Base-by-base conservation (phyloP, 2,888 invertebrate species). In the Leistus spinibarbis region DNA sequence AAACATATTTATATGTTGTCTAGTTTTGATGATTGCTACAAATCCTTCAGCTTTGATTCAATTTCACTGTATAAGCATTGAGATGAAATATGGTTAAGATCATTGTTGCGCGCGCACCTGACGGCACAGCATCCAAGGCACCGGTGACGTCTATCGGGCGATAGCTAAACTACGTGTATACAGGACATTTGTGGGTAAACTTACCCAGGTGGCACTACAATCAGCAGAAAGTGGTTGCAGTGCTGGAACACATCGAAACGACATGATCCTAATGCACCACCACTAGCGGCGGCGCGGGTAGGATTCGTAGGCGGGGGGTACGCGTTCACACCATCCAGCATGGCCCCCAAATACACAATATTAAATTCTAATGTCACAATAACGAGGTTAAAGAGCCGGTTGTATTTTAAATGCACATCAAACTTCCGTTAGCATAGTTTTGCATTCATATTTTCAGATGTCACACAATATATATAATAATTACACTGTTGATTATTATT, bases 201-300 rank as follows among this genome's bases (percentile, higher is more conserved):
- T 90, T 85, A 91, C 91, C 91, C 91, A 91, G 83, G 90, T 88
- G 82, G 90, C 88, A 64, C 62, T 88, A 86, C 89, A 90, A 84
- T 90, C 90, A 83, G 89, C 88, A 81, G 89, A 88, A 75, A 89
- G 88, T 62, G 89, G 86, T 88, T 90, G 91, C 85, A 90, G 90
- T 81, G 90, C 88, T 82, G 90, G 90, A 82, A 90, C 89, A 86
- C 90, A 91, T 82, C 91, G 89, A 85, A 91, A 91, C 85, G 91
- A 91, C 91, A 91, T 91, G 84, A 84, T 87, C 57, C 64, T 71
- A 22, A 10, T 60, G 56, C 56, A 56, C 56, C 56, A 56, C 60
- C 60, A 60, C 19, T 10, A 16, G 19, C 60, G 4, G 20, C 17
- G 13, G 60, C 60, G 22, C 60, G 60, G 16, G 60, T 5, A 60